Evolutionary conservation across 2,113 vertebrate genomes (phyloP).

Genomic region (Leptobrachium leishanense): DNA sequence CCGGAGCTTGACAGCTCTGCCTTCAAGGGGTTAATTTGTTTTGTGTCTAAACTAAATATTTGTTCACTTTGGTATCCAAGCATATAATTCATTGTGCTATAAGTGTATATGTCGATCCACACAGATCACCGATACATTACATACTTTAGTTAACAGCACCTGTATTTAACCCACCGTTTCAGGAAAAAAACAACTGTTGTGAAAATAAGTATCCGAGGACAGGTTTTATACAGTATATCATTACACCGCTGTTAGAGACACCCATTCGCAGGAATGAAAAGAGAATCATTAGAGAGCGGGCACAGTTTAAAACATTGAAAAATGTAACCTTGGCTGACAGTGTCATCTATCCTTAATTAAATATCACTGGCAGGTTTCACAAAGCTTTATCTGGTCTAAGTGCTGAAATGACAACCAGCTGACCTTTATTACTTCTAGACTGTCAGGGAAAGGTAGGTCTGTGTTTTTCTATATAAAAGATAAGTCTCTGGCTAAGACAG

Average conservation of each 20-base stretch:
- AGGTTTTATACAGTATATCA: not conserved
- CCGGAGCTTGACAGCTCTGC: too few relatives aligned
- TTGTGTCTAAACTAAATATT: too few relatives aligned
- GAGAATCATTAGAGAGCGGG: slow-evolving; percentile 14
- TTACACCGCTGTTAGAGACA: slow-evolving; percentile 6
- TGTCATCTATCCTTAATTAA: slow-evolving; percentile 35
- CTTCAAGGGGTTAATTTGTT: too few relatives aligned
- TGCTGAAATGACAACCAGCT: slow-evolving; percentile 35
- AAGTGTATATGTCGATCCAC: not conserved
- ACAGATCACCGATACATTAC: not conserved
- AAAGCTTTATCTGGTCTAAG: slow-evolving; percentile 37
- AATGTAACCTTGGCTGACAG: slow-evolving; percentile 14
- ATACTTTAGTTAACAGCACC: not conserved
- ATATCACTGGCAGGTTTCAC: slow-evolving; percentile 33
- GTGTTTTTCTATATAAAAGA: slow-evolving; percentile 41
- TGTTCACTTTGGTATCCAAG: not conserved
- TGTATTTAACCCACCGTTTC: not conserved
- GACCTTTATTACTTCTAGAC: slow-evolving; percentile 36
- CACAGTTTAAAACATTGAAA: slow-evolving; percentile 22
- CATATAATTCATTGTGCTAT: not conserved
- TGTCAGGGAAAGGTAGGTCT: slow-evolving; percentile 28
- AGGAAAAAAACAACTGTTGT: not conserved
- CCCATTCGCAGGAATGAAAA: slow-evolving; percentile 1
- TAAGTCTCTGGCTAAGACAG: slow-evolving; percentile 30
- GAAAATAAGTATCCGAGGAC: not conserved